Evolutionary conservation across 1,140 invertebrate genomes (phyloP).

Genomic region (Vanessa atalanta): DNA sequence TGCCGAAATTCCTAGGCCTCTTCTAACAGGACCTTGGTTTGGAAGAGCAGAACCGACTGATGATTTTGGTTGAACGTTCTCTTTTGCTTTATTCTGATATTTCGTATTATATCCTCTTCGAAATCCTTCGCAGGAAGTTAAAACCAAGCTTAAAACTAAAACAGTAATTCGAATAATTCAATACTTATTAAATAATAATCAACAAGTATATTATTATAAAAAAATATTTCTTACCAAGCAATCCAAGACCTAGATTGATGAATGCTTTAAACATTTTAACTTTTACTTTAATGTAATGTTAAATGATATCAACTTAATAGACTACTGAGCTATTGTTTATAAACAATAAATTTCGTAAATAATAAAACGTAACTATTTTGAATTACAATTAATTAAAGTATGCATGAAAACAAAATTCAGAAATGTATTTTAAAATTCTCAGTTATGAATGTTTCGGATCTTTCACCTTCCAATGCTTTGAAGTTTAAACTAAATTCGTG

Average conservation of each 20-base stretch:
- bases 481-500: too few species aligned
- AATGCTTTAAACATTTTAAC: conserved; percentile 53
- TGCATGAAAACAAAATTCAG: too few species aligned
- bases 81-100: conserved; percentile 39
- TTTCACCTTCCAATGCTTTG: too few species aligned
- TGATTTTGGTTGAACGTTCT: conserved; percentile 45
- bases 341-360: too few species aligned
- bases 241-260: conserved; percentile 43
- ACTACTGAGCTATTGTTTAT: too few species aligned
- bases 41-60: conserved; percentile 33
- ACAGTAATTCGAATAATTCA: conserved; percentile 20
- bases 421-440: too few species aligned
- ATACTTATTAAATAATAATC: too few species aligned
- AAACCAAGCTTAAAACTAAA: conserved; percentile 56
- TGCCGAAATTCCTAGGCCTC: conserved; percentile 81
- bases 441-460: too few species aligned
- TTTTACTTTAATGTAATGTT: background rate
- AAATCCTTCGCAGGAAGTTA: conserved; percentile 49
- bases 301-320: too few species aligned
- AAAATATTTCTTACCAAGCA: conserved; percentile 53
- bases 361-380: too few species aligned
- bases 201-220: background rate
- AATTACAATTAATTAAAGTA: too few species aligned
- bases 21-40: conserved; percentile 36
- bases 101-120: conserved; percentile 46